Evolutionary conservation across 1,140 invertebrate genomes (phyloP).

Genomic region (Zaprionus tsacasi): DNA sequence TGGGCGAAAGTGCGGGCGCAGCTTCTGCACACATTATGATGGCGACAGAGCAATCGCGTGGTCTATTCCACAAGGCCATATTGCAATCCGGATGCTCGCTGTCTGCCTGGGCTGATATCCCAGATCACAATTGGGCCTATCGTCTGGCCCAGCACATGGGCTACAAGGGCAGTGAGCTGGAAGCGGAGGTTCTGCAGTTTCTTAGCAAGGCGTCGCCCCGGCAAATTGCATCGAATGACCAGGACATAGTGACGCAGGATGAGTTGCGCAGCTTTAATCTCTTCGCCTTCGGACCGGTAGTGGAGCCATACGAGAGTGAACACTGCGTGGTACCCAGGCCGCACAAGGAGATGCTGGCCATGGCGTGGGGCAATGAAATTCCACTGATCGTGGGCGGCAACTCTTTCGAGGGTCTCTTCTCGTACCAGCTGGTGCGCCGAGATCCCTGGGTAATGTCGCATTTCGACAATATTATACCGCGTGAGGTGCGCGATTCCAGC

Average conservation of each 20-base stretch:
- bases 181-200: constrained; percentile 59
- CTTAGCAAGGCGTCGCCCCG: constrained; percentile 63
- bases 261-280: constrained; percentile 54
- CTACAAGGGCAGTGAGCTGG: constrained; percentile 65
- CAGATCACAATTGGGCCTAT: constrained; percentile 53
- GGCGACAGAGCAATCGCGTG: constrained; percentile 84
- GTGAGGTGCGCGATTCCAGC: constrained; percentile 50
- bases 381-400: constrained; percentile 84
- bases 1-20: constrained; percentile 85
- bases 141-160: constrained; percentile 63
- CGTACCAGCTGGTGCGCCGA: constrained; percentile 45
- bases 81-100: constrained; percentile 86
- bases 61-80: constrained; percentile 84
- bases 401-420: constrained; percentile 73
- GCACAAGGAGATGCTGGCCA: constrained; percentile 50
- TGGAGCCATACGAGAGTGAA: constrained; percentile 69
- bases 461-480: constrained; percentile 61
- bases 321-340: constrained; percentile 67
- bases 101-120: constrained; percentile 75
- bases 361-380: constrained; percentile 82
- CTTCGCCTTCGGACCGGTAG: constrained; percentile 64
- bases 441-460: constrained; percentile 53
- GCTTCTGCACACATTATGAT: constrained; percentile 86
- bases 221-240: constrained; percentile 85
- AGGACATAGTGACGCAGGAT: constrained; percentile 52